Base-by-base conservation (phyloP, 2,113 vertebrate genomes). In the Ammodytes marinus region DNA sequence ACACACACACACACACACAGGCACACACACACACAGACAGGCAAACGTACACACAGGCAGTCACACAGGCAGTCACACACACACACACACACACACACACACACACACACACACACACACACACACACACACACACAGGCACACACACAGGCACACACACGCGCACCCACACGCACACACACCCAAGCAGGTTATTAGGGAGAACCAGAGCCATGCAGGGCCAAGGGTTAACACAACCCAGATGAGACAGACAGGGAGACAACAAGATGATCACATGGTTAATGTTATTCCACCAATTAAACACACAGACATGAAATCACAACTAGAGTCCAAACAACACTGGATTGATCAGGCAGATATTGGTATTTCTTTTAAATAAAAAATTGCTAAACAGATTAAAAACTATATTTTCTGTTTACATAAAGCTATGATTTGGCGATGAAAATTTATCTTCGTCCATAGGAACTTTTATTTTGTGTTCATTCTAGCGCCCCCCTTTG, bases 231-330 rank as follows among this genome's bases (percentile, higher is more conserved):
- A 35, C 79, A 77, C 58, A 89, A 89, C 52, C 27, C 27, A 2
- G 17, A 80, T 39, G 42, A 68, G 40, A 85, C 65, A 89, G n/a
- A 92, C 70, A 90, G 46, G 79, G 80, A 88, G 74, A 90, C 76
- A 86, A 88, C 58, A 91, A 75, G 79, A 81, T 77, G 77, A 86
- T 89, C 69, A 90, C 77, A 88, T 88, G 89, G 77, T 92, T 90
- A 92, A 86, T 69, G 65, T 43, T 71, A 66, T 42, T 80, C 70
- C 46, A 27, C 63, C 37, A 57, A 39, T 69, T 67, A 65, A 60
- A 79, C 53, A 79, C 53, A 6, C n/a, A 69, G 50, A 74, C 70
- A 77, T 55, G 61, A 80, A 42, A 55, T 52, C 40, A 63, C 11
- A 83, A 75, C 52, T 5, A 61, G 80, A 86, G 76, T 50, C 72